Percentiles rank a stretch among this genome's conserved stretches.
These are phyloP conservation scores for Trachurus trachurus DNA, from an alignment of 2,797 vertebrate genomes.

Conservation along the genomic window DNA sequence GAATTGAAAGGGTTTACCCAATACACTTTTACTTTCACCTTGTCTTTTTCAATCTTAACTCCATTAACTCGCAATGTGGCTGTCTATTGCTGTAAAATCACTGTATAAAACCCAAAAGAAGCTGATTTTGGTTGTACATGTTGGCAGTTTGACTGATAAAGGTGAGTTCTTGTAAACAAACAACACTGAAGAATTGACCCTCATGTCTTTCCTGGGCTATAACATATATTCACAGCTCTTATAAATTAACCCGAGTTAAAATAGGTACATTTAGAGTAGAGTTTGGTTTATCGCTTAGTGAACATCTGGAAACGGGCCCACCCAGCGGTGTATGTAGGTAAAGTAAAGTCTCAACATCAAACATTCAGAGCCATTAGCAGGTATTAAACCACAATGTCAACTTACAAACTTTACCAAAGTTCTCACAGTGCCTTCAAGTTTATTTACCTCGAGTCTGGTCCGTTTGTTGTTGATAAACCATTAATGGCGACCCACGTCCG, in stretches of 20 bases:
- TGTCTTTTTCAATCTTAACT: too few species aligned
- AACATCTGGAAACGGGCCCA: neutral
- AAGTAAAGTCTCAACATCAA: neutral
- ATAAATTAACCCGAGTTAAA: neutral
- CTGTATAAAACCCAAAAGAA: neutral
- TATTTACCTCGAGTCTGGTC: slow-evolving; percentile 32
- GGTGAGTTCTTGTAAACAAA: rapidly evolving
- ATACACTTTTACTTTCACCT: too few species aligned
- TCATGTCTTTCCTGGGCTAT: rapidly evolving
- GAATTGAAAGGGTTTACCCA: too few species aligned
- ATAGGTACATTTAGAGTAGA: neutral
- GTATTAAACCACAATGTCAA: neutral
- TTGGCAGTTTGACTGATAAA: neutral
- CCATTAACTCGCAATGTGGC: neutral
- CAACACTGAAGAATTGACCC: rapidly evolving
- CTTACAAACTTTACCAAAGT: neutral
- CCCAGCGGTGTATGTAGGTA: neutral
- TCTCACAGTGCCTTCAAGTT: neutral
- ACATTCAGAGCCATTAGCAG: neutral
- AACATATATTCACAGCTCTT: rapidly evolving
- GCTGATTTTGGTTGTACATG: neutral
- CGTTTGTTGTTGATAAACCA: neutral
- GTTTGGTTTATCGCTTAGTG: neutral
- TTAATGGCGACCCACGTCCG: neutral
- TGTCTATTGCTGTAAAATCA: neutral